Evolutionary conservation across 1,140 invertebrate genomes (phyloP).

Genomic region (Venturia canescens): DNA sequence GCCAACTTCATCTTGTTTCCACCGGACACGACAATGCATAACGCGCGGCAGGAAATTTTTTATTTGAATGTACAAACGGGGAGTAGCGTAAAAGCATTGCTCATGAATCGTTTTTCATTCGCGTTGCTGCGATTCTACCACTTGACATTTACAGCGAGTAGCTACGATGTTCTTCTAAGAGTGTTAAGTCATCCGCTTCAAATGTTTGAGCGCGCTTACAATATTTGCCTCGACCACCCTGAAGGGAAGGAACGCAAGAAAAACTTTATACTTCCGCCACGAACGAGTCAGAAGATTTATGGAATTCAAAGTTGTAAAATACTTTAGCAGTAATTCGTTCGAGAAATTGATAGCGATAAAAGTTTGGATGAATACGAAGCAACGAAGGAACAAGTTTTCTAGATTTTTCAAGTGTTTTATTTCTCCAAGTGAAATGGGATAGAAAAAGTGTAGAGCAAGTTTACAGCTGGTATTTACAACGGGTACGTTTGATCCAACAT

Average conservation of each 20-base stretch:
- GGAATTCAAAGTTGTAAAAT: constrained; percentile 7
- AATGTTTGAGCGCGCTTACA: background rate
- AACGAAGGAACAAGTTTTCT: background rate
- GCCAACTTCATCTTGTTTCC: background rate
- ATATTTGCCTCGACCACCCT: background rate
- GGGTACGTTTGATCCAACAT: background rate
- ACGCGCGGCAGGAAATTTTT: background rate
- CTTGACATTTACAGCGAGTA: background rate
- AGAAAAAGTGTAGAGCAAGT: too few species aligned
- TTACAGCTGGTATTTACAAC: background rate
- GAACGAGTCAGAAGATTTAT: background rate
- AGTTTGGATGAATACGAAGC: background rate
- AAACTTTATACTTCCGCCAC: background rate
- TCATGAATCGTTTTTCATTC: background rate
- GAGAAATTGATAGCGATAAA: background rate
- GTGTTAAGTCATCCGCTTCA: background rate
- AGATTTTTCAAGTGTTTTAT: background rate
- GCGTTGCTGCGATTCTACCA: background rate
- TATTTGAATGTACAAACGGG: background rate
- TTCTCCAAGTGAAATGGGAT: background rate
- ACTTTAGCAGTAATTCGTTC: background rate
- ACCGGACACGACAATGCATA: background rate
- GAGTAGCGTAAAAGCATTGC: background rate
- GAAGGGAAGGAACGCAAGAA: background rate
- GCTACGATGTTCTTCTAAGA: background rate